Evolutionary conservation across 2,888 invertebrate species (phyloP).

Genomic region (Habroteleia sp.): DNA sequence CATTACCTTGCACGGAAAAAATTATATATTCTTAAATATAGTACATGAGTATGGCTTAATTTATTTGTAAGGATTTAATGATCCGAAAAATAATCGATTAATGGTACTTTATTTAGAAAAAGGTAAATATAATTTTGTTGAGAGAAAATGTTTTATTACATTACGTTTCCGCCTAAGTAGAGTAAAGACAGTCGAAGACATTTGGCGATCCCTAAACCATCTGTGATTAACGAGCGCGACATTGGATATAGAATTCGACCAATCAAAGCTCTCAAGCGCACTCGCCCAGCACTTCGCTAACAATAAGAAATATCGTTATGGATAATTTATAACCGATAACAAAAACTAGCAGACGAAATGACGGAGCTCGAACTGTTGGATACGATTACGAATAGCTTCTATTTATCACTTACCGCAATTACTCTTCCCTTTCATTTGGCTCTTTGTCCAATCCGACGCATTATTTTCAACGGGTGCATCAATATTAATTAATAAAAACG

Average conservation of each 20-base stretch:
- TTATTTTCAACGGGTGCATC: slow-evolving; percentile 18
- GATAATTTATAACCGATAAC: slow-evolving; percentile 79
- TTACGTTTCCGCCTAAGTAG: slow-evolving; percentile 28
- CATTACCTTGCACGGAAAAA: too few relatives aligned
- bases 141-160: too few relatives aligned
- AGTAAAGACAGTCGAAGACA: slow-evolving; percentile 45
- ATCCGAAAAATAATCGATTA: too few relatives aligned
- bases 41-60: too few relatives aligned
- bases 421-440: slow-evolving; percentile 37
- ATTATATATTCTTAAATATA: too few relatives aligned
- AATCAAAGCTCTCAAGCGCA: slow-evolving; percentile 78
- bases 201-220: slow-evolving; percentile 64
- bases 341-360: slow-evolving; percentile 72
- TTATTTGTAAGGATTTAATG: too few relatives aligned
- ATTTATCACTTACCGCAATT: slow-evolving; percentile 73
- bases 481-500: slow-evolving; percentile 53
- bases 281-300: slow-evolving; percentile 74
- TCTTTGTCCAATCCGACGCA: slow-evolving; percentile 27
- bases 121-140: too few relatives aligned
- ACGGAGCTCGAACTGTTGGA: slow-evolving; percentile 68
- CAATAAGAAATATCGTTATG: slow-evolving; percentile 79
- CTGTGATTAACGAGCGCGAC: slow-evolving; percentile 77
- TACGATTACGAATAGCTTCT: slow-evolving; percentile 75
- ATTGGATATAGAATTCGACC: slow-evolving; percentile 72
- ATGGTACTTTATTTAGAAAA: too few relatives aligned